A percentile compares a stretch with the other conserved stretches of the same genome.
phyloP scores from a whole-genome alignment of 2,888 invertebrate genomes.

The Zaprionus lineosus region DNA sequence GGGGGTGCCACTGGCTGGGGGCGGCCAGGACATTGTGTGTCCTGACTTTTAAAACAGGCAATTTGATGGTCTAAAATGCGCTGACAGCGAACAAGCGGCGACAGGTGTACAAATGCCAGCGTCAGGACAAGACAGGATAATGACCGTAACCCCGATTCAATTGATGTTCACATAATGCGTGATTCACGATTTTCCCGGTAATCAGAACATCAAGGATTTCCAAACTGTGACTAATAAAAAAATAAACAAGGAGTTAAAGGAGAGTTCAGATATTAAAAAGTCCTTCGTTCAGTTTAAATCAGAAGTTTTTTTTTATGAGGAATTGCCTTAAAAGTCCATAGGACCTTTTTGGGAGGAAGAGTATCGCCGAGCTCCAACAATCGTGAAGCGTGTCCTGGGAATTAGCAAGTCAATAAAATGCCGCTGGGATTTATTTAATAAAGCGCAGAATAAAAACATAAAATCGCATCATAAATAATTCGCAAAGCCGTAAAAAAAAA shows the following conservation, averaged over 20 bases:
- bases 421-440: constrained; percentile 65
- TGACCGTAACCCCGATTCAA: too few species aligned
- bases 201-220: too few species aligned
- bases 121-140: too few species aligned
- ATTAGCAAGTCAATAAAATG: constrained; percentile 61
- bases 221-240: too few species aligned
- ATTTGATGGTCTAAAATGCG: constrained; percentile 43
- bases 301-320: too few species aligned
- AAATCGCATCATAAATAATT: constrained; percentile 66
- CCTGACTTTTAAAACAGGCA: constrained; percentile 65
- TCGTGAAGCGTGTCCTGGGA: constrained; percentile 31
- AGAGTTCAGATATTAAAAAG: too few species aligned
- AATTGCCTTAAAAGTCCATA: too few species aligned
- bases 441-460: constrained; percentile 40
- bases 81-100: constrained; percentile 51
- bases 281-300: too few species aligned
- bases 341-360: too few species aligned
- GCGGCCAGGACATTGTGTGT: constrained; percentile 18
- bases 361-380: background rate
- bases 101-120: constrained; percentile 58
- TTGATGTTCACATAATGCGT: too few species aligned
- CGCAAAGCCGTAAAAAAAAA: constrained; percentile 47
- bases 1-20: background rate
- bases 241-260: too few species aligned
- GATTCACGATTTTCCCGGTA: too few species aligned